Base-by-base conservation (phyloP, 2,888 invertebrate genomes). In the Drosophila heteroneura region DNA sequence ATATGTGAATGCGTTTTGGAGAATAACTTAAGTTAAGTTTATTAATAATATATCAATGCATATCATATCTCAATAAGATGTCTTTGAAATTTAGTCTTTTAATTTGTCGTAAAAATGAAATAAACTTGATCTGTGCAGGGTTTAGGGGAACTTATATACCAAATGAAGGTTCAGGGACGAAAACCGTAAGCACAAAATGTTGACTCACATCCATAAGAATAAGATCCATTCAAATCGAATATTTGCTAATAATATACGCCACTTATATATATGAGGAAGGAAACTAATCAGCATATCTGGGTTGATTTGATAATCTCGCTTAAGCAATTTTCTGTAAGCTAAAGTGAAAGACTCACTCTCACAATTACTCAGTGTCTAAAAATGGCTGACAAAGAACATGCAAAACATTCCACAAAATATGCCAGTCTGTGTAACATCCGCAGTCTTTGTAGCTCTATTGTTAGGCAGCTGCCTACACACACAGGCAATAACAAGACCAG, bases 321-420 rank as follows among this genome's bases (percentile, higher is more conserved):
- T 47, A 61, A 78, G 28, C 44, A 51, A 57, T 56, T 19, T 64
- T 53, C 52, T 62, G 56, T 57, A 57, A 60, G 52, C 56, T 26
- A 44, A 61, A 68, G 63, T 64, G 76, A 58, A 65, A 67, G 67
- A 33, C 47, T 56, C 39, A 58, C 28, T 56, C 35, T 51, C 22
- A 32, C 49, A 67, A 67, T 57, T 67, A 53, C 64, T 64, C 52
- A 58, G 47, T 49, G 51, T 51, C 47, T 56, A 52, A 68, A 81
- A 82, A 82, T 56, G 66, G 69, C 74, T 82, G 79, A 73, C 82
- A 82, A 79, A 81, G 79, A 56, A 69, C 60, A 57, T 69, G 79
- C 28, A 56, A 56, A 53, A 59, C 59, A 73, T 78, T 73, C 58
- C 82, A 56, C 14, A 60, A 19, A 60, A 26, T 49, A 30, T 52